phyloP scores from a whole-genome alignment of 92 coral and sea anemone species.

The Porites cylindrica region DNA sequence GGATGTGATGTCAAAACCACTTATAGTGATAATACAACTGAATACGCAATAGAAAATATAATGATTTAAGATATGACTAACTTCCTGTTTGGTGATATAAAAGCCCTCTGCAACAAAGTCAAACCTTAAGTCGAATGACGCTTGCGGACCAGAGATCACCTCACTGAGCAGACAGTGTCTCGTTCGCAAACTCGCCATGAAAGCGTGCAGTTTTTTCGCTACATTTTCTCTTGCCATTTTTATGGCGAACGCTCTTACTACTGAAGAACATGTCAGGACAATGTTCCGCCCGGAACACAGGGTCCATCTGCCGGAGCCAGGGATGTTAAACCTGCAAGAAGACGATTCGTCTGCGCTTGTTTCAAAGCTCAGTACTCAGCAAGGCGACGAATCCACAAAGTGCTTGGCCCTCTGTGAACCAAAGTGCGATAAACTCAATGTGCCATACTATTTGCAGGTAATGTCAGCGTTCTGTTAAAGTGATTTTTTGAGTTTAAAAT shows the following conservation, averaged over 20 bases:
- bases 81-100: conserved; percentile 34
- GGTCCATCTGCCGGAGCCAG: not conserved
- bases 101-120: not conserved
- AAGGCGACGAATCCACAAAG: conserved; percentile 8
- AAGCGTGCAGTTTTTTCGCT: not conserved
- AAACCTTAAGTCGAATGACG: not conserved
- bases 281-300: conserved; percentile 10
- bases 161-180: not conserved
- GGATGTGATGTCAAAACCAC: not conserved
- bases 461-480: not conserved
- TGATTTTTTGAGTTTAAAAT: too few species aligned
- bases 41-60: not conserved
- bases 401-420: conserved; percentile 13
- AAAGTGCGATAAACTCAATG: not conserved
- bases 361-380: not conserved
- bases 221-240: conserved; percentile 20
- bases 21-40: not conserved
- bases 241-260: not conserved
- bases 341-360: not conserved
- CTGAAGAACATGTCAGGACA: conserved; percentile 12
- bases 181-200: not conserved
- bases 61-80: not conserved
- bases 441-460: not conserved
- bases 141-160: not conserved
- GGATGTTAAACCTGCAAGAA: not conserved